Conservation (phyloP, 1,140 invertebrate genomes). For the Gerris buenoi region DNA sequence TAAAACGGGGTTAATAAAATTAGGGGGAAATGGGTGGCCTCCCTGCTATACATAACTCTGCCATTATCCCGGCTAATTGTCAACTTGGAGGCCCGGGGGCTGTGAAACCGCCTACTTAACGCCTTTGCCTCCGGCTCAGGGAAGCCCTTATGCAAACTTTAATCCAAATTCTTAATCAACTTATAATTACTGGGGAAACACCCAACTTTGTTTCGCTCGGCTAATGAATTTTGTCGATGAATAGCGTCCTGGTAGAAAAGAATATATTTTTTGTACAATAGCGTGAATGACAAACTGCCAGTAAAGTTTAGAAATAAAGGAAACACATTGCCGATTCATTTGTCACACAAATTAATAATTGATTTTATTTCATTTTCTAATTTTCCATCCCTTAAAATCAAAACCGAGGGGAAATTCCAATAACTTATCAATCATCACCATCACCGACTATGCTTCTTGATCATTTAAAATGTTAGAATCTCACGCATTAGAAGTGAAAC, state of each 20-base stretch:
- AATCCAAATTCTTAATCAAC: not conserved
- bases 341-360: too few species aligned
- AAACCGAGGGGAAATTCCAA: too few species aligned
- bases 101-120: not conserved
- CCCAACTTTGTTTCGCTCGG: not conserved
- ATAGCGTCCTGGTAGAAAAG: too few species aligned
- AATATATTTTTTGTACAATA: not conserved
- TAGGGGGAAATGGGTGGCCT: not conserved
- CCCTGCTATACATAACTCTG: not conserved
- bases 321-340: not conserved
- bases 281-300: not conserved
- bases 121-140: not conserved
- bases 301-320: not conserved
- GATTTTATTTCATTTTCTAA: too few species aligned
- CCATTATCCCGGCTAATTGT: not conserved
- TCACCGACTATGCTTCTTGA: too few species aligned
- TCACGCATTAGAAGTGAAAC: too few species aligned
- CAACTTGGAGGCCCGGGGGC: not conserved
- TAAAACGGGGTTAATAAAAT: not conserved
- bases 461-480: too few species aligned
- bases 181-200: not conserved
- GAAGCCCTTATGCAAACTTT: not conserved
- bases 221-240: not conserved
- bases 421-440: too few species aligned
- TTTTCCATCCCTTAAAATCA: too few species aligned